A percentile compares a stretch with the other conserved stretches of the same genome.
Conservation (phyloP, 1,140 invertebrate genomes). For the Muscidifurax raptorellus region DNA sequence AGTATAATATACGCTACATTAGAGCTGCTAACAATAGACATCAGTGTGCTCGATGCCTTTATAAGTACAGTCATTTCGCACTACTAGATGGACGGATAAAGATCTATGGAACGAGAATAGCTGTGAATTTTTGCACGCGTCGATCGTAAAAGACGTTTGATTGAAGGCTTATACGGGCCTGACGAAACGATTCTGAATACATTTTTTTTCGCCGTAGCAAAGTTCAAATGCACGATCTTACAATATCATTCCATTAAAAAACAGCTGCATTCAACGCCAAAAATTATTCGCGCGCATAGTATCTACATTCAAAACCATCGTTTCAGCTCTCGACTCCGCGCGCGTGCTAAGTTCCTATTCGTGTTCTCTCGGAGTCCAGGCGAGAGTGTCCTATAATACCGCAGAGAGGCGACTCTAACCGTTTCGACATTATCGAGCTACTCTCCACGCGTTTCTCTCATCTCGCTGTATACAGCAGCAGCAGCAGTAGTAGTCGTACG, state of each 20-base stretch:
- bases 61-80: neutral
- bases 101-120: neutral
- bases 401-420: conserved; percentile 8
- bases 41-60: neutral
- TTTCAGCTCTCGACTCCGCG: neutral
- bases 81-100: neutral
- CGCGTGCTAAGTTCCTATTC: conserved; percentile 1
- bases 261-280: neutral
- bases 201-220: too few relatives aligned
- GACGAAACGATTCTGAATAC: too few relatives aligned
- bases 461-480: neutral
- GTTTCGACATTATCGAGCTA: conserved; percentile 28
- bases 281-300: too few relatives aligned
- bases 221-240: neutral
- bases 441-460: neutral
- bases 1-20: neutral
- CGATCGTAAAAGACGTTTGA: neutral
- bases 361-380: neutral
- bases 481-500: neutral
- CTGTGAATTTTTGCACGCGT: too few relatives aligned
- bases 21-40: neutral
- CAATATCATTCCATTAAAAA: conserved; percentile 9
- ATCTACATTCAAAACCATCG: neutral
- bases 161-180: neutral
- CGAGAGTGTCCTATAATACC: conserved; percentile 15